A percentile compares a stretch with the other conserved stretches of the same genome.
Conservation (phyloP, 1,140 invertebrate species). For the Lanistes nyassanus region DNA sequence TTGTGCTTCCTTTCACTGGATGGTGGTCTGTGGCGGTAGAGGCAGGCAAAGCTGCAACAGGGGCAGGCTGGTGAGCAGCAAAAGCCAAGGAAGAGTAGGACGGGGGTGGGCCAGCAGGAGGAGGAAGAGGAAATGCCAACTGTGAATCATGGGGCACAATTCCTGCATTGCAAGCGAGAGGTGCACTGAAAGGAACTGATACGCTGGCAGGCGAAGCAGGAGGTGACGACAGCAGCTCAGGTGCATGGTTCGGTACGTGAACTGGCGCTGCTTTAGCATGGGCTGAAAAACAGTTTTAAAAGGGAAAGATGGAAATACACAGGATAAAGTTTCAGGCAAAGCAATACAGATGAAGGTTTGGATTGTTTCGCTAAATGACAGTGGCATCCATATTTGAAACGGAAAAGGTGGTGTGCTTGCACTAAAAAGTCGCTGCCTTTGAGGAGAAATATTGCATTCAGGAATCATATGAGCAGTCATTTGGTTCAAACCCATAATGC, state of each 20-base stretch:
- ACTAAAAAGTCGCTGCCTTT: too few species aligned
- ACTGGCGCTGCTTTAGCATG: neutral
- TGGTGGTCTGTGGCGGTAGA: neutral
- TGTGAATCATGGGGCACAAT: neutral
- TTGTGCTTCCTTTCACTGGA: neutral
- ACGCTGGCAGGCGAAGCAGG: too few species aligned
- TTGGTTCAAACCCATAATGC: too few species aligned
- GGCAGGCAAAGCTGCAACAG: neutral
- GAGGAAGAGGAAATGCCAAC: neutral
- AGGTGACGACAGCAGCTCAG: too few species aligned
- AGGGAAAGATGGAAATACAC: too few species aligned
- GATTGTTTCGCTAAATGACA: too few species aligned
- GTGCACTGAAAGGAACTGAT: neutral
- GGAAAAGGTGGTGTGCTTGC: too few species aligned
- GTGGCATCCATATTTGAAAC: too few species aligned
- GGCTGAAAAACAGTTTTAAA: conserved; percentile 4
- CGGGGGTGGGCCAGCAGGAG: conserved; percentile 6
- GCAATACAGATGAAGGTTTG: too few species aligned
- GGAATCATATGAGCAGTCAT: neutral
- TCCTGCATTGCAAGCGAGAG: neutral
- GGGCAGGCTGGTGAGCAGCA: neutral
- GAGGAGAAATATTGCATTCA: too few species aligned
- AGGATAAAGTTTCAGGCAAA: too few species aligned
- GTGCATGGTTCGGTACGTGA: neutral
- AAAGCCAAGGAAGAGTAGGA: neutral